These are phyloP conservation scores for Phragmatobia fuliginosa DNA, from an alignment of 2,888 invertebrate genomes.

Conservation along the genomic window DNA sequence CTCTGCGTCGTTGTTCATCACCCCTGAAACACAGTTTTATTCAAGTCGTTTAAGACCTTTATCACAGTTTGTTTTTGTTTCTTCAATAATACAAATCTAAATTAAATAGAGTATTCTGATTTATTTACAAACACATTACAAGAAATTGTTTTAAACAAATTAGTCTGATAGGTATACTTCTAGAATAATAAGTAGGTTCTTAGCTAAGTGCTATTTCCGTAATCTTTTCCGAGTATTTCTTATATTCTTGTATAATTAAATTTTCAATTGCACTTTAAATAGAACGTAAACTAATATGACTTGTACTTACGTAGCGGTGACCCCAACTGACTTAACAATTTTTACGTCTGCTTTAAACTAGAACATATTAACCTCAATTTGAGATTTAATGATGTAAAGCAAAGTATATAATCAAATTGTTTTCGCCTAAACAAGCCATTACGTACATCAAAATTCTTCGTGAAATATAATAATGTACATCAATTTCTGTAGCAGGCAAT, in stretches of 20 bases:
- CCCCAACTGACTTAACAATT: constrained; percentile 60
- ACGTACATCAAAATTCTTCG: background rate
- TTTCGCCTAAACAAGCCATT: constrained; percentile 12
- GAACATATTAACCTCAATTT: constrained; percentile 65
- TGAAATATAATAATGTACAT: constrained; percentile 3
- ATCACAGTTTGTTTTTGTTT: background rate
- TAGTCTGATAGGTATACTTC: no score
- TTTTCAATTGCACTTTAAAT: constrained; percentile 23
- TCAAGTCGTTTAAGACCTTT: background rate
- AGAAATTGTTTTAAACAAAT: no score
- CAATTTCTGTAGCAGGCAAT: constrained; percentile 13
- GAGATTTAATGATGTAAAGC: constrained; percentile 35
- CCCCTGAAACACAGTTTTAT: constrained; percentile 61
- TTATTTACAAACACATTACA: background rate
- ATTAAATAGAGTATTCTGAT: background rate
- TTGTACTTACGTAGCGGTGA: constrained; percentile 69
- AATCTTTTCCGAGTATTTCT: background rate
- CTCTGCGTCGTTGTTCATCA: constrained; percentile 74
- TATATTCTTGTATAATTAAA: no score
- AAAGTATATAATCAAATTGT: constrained; percentile 14
- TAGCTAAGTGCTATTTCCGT: background rate
- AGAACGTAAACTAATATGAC: constrained; percentile 19
- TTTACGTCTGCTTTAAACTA: constrained; percentile 53
- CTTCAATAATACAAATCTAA: background rate
- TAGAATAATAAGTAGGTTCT: background rate